Percentiles rank a stretch among this genome's conserved stretches.
Conservation (phyloP, 2,797 vertebrate genomes). For the Tinamus major region DNA sequence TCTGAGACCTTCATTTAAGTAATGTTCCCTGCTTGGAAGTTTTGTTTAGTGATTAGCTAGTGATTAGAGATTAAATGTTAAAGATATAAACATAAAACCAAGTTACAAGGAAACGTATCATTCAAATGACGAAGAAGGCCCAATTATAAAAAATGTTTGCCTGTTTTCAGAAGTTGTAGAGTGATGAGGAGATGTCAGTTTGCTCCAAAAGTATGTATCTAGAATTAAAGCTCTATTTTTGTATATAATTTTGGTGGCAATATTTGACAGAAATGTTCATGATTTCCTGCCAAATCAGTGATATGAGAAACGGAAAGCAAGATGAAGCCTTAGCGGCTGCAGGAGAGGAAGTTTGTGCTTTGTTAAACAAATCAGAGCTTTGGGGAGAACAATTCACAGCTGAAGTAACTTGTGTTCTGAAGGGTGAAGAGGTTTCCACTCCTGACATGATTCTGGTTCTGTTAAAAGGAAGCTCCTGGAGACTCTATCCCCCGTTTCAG, state of each 20-base stretch:
- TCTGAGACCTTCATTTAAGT: background rate
- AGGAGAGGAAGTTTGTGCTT: background rate
- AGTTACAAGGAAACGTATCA: background rate
- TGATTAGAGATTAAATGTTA: background rate
- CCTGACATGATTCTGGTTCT: background rate
- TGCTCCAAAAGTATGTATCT: background rate
- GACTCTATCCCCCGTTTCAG: rapidly evolving
- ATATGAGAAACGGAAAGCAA: background rate
- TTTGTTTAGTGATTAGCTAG: background rate
- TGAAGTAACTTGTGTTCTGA: background rate
- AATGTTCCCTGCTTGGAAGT: background rate
- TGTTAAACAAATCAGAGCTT: background rate
- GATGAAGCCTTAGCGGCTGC: background rate
- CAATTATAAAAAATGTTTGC: background rate
- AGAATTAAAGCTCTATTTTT: background rate
- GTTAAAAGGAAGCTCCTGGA: background rate
- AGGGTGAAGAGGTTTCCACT: background rate
- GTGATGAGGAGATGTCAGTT: background rate
- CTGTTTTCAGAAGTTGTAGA: background rate
- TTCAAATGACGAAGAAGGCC: background rate
- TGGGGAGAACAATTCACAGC: background rate
- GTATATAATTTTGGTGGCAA: background rate
- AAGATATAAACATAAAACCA: background rate
- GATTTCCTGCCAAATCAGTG: background rate
- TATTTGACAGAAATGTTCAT: background rate